Evolutionary conservation across 2,888 invertebrate species (phyloP), one percentile per base, ranked within the genome.

Genomic region (Sphaerophoria rueppellii): DNA sequence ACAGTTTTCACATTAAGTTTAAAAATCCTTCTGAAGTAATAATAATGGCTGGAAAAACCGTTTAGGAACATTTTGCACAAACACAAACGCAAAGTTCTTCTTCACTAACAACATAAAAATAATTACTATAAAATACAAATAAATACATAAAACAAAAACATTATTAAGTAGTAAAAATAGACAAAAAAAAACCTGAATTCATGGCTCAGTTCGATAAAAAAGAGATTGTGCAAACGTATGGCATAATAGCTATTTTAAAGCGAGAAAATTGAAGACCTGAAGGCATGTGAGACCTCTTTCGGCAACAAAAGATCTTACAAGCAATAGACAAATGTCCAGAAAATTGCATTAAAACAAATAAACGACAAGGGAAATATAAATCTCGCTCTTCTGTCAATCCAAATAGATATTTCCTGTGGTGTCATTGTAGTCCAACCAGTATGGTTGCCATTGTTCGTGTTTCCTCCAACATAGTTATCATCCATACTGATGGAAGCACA

Each of bases 331-430:
- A 95, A 96, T 63, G 95, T 95, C 96, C 96, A 96, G 89, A 96
- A 96, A 74, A 96, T 93, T 61, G 95, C 93, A 89, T 97, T 97
- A 91, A 97, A 97, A 96, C 93, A 14, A 43, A 97, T 89, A 90
- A 97, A 97, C 9, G 95, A 93, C 4, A 95, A 90, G 0, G 97
- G 97, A 90, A 97, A 97, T 2, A 95, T 93, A 48, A 96, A 92
- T 69, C 97, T 93, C 35, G 96, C 95, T 73, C 96, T 93, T 73
- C 88, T 88, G 88, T 97, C 97, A 87, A 97, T 96, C 96, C 97
- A 97, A 70, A 95, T 95, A 86, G 97, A 96, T 75, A 97, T 96
- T 91, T 97, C 96, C 89, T 97, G 97, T 0, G 97, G 96, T 1
- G 97, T 96, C 95, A 97, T 95, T 12, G 96, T 96, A 61, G 96